Conservation (phyloP, 2,797 vertebrate genomes). For the Neopelma chrysocephalum region DNA sequence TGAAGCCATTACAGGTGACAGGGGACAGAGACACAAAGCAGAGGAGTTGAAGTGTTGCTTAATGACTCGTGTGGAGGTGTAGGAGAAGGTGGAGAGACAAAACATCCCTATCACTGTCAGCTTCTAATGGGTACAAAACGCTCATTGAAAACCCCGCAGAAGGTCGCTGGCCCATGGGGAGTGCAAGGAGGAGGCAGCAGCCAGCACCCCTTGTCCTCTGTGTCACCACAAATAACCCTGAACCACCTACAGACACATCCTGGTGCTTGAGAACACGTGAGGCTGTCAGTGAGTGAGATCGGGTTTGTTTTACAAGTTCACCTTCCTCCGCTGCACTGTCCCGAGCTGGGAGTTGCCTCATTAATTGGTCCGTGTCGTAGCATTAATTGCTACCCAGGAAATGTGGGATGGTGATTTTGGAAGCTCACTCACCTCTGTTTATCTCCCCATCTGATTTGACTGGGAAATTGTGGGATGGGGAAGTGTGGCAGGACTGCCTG, state of each 20-base stretch:
- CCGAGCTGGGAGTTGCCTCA: not conserved
- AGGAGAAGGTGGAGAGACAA: not conserved
- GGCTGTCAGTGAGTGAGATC: not conserved
- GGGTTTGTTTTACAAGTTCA: not conserved
- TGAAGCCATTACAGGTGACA: not conserved
- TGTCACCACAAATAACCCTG: not conserved
- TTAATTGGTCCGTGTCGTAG: accelerated
- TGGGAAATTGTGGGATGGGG: not conserved
- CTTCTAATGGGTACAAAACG: not conserved
- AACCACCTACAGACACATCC: not conserved
- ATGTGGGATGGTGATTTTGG: not conserved
- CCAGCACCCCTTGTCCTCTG: not conserved
- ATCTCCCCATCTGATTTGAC: not conserved
- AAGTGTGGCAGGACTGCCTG: not conserved
- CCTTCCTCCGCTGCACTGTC: not conserved
- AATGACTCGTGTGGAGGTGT: not conserved
- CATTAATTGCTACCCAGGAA: not conserved
- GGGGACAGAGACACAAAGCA: not conserved
- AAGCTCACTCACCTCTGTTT: not conserved
- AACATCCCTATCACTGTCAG: slow-evolving; percentile 1
- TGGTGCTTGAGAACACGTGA: not conserved
- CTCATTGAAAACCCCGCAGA: not conserved
- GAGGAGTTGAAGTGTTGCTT: not conserved
- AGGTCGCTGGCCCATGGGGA: not conserved
- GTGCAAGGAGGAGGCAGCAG: not conserved